These are phyloP conservation scores for Agriotes lineatus DNA, from an alignment of 2,888 invertebrate species.

Conservation along the genomic window DNA sequence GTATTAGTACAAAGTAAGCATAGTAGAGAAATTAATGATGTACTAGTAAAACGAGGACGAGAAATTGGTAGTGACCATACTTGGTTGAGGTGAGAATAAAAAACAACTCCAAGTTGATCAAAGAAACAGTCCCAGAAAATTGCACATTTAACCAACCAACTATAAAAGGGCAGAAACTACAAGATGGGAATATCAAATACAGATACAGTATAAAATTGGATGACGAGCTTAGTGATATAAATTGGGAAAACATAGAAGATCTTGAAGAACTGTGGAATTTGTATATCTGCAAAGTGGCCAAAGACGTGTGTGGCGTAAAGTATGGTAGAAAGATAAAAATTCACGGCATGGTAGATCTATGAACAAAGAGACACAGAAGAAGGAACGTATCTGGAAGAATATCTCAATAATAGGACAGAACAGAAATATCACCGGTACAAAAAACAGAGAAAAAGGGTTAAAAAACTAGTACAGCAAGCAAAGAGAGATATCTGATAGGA, in stretches of 20 bases:
- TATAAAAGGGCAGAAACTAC: not conserved
- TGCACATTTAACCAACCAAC: not conserved
- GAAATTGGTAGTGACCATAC: constrained; percentile 5
- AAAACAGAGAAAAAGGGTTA: not conserved
- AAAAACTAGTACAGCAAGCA: not conserved
- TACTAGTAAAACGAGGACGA: not conserved
- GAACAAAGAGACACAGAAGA: constrained; percentile 5
- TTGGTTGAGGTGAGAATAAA: not conserved
- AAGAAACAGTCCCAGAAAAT: constrained; percentile 3
- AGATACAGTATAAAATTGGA: constrained; percentile 3
- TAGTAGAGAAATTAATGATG: constrained; percentile 12
- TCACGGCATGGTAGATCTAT: constrained; percentile 5
- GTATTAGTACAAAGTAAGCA: not conserved
- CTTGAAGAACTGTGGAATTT: not conserved
- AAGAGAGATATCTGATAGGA: constrained; percentile 3
- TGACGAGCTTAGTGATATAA: not conserved
- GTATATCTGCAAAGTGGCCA: not conserved
- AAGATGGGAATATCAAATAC: not conserved
- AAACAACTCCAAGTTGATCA: constrained; percentile 1
- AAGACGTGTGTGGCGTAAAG: not conserved
- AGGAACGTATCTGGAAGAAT: not conserved
- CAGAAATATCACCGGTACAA: not conserved
- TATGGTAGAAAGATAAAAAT: constrained; percentile 1
- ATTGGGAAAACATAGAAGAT: not conserved
- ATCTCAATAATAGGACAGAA: constrained; percentile 10